Conservation (phyloP, 2,113 vertebrate genomes). For the Hymenochirus boettgeri region DNA sequence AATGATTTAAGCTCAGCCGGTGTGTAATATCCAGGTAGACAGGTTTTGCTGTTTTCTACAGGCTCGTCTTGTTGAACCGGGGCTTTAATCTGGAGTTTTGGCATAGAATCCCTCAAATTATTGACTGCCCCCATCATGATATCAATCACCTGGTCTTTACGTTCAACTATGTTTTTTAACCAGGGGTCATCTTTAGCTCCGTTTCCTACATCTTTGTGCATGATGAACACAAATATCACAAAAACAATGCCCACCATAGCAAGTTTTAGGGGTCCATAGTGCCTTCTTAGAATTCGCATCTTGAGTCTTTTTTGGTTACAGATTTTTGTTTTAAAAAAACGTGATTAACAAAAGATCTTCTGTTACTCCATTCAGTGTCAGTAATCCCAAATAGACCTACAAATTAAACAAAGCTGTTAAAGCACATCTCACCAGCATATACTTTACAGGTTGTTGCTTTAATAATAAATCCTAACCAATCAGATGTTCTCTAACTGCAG, state of each 20-base stretch:
- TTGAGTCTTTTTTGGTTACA: too few relatives aligned
- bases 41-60: slow-evolving; percentile 51
- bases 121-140: slow-evolving; percentile 81
- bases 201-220: slow-evolving; percentile 71
- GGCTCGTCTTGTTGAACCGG: slow-evolving; percentile 56
- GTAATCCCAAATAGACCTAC: slow-evolving; percentile 1
- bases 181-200: slow-evolving; percentile 68
- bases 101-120: slow-evolving; percentile 75
- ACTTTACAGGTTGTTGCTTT: slow-evolving; percentile 2
- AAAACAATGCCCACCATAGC: slow-evolving; percentile 71
- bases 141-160: slow-evolving; percentile 72
- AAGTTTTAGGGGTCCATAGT: slow-evolving; percentile 77
- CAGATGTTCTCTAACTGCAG: too few relatives aligned
- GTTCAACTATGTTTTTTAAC: slow-evolving; percentile 75
- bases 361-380: slow-evolving; percentile 22
- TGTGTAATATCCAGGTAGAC: slow-evolving; percentile 75
- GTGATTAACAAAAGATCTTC: background rate
- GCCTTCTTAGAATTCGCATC: slow-evolving; percentile 77
- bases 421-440: background rate
- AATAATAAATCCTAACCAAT: too few relatives aligned
- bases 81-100: slow-evolving; percentile 80
- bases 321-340: too few relatives aligned
- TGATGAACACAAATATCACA: slow-evolving; percentile 75
- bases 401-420: background rate
- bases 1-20: slow-evolving; percentile 73